A percentile compares a stretch with the other conserved stretches of the same genome.
phyloP scores from a whole-genome alignment of 2,113 vertebrate species.

The Silurus asotus region DNA sequence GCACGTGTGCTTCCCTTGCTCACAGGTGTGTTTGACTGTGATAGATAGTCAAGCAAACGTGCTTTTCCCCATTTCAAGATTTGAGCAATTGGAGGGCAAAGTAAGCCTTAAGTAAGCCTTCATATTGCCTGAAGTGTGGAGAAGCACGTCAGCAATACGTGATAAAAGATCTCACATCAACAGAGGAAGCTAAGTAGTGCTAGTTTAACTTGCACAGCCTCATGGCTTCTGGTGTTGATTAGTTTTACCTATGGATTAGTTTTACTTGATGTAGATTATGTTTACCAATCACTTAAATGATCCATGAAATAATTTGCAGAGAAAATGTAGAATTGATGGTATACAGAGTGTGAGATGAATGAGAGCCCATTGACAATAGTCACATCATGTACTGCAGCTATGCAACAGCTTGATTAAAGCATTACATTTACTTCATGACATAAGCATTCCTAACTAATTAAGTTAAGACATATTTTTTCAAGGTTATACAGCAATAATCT shows the following conservation, averaged over 20 bases:
- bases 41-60: conserved; percentile 2
- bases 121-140: not conserved
- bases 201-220: not conserved
- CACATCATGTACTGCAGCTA: not conserved
- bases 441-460: not conserved
- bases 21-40: conserved; percentile 18
- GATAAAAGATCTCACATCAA: conserved; percentile 35
- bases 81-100: no score
- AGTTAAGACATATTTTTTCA: not conserved
- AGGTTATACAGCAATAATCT: not conserved
- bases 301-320: not conserved
- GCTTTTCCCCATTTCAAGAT: no score
- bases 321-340: not conserved
- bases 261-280: not conserved
- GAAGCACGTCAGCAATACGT: conserved; percentile 17
- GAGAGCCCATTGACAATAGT: not conserved
- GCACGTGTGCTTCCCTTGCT: conserved; percentile 22
- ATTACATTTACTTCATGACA: not conserved
- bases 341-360: not conserved
- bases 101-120: conserved; percentile 1
- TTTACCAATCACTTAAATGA: no score
- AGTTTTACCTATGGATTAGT: not conserved
- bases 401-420: not conserved
- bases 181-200: conserved; percentile 1
- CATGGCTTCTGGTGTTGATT: conserved; percentile 19